These are phyloP conservation scores for Serranus cabrilla DNA, from an alignment of 2,797 vertebrate species.

Conservation along the genomic window DNA sequence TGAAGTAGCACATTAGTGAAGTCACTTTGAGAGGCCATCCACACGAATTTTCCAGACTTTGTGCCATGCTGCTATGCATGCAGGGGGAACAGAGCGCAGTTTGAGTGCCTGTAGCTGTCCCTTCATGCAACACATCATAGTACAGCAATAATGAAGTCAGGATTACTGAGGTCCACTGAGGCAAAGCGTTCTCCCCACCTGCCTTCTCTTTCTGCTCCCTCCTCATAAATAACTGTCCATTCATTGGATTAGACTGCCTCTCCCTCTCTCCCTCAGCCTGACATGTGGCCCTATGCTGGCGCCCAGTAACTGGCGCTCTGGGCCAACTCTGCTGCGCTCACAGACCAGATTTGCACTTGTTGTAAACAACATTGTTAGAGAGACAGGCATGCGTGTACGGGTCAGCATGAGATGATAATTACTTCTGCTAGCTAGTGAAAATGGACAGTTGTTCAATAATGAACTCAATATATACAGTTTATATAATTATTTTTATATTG, in stretches of 20 bases:
- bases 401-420: conserved; percentile 63
- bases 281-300: conserved; percentile 50
- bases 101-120: conserved; percentile 47
- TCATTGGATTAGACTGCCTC: conserved; percentile 61
- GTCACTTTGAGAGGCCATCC: conserved; percentile 44
- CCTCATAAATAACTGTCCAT: conserved; percentile 68
- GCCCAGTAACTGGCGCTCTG: conserved; percentile 50
- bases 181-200: conserved; percentile 68
- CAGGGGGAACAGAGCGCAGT: conserved; percentile 40
- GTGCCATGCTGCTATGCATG: conserved; percentile 45
- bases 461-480: conserved; percentile 16
- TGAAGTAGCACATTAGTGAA: conserved; percentile 43
- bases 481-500: conserved; percentile 1
- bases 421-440: conserved; percentile 40
- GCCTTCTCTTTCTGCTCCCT: conserved; percentile 50
- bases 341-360: conserved; percentile 56
- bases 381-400: conserved; percentile 50
- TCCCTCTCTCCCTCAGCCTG: conserved; percentile 45
- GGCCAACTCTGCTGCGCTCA: conserved; percentile 49
- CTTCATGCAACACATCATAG: conserved; percentile 66
- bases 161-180: conserved; percentile 72
- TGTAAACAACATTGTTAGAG: conserved; percentile 75
- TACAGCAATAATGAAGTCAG: conserved; percentile 70
- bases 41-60: no score
- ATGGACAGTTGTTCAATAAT: conserved; percentile 31